Evolutionary conservation across 2,888 invertebrate genomes (phyloP), one percentile per base, ranked within the genome.

Genomic region (Spodoptera littoralis): DNA sequence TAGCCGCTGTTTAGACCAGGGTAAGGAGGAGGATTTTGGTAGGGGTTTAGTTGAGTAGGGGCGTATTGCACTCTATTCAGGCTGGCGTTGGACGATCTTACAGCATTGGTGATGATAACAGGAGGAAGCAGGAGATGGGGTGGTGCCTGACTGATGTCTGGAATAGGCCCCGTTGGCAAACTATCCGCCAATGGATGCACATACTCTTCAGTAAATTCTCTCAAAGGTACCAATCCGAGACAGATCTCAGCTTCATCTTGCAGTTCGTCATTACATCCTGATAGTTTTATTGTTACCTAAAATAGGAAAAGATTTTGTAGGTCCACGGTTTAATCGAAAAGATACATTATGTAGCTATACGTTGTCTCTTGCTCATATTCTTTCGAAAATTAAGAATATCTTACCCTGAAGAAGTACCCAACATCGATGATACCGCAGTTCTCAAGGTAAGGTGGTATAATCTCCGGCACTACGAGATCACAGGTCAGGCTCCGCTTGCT

Each of bases 381-480:
- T 2, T 18, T 18, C 18, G 18, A 18, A 18, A 18, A 18, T 18
- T 36, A 36, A 6, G 8, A 36, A 1, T 3, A 36, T 73, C 81
- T 80, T 41, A 92, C 92, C 85, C 85, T 87, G 4, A 93, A 83
- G 56, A 85, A 90, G 68, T 88, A 92, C 0, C 84, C 85, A 0
- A 90, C 75, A 48, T 91, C 89, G 2, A 93, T 92, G 42, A 92
- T 82, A 1, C 65, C 22, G 64, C 92, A 92, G 66, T 84, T 77
- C 36, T 87, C 82, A 0, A 92, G 79, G 49, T 88, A 85, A 0
- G 88, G 86, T 4, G 83, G 83, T 8, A 92, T 75, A 22, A 90
- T 72, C 22, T 84, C 84, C 0, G 92, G 92, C 30, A 92, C 83
- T 0, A 13, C 8, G 47, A 93, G 52, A 5, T 84, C 76, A 18